These are phyloP conservation scores for Eucriotettix oculatus DNA, from an alignment of 2,888 invertebrate species.

Conservation along the genomic window DNA sequence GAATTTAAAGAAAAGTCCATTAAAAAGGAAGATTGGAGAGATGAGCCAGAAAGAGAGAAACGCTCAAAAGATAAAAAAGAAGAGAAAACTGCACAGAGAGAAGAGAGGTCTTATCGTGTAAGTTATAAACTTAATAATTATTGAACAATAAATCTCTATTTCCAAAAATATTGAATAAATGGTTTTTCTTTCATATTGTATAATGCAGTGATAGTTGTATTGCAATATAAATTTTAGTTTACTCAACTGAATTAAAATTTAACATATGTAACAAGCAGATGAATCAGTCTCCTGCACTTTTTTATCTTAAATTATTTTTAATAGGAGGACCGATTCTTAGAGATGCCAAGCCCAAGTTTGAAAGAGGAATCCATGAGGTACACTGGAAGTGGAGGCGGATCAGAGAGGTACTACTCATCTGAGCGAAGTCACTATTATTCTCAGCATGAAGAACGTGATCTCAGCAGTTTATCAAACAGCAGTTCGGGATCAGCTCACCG, in stretches of 20 bases:
- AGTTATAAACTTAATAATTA: neutral
- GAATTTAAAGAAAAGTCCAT: constrained; percentile 22
- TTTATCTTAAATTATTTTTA: constrained; percentile 8
- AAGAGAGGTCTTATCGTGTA: constrained; percentile 21
- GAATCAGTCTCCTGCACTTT: neutral
- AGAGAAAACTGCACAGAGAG: constrained; percentile 29
- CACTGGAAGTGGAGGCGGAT: constrained; percentile 15
- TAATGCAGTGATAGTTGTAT: too few relatives aligned
- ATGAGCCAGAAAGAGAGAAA: constrained; percentile 32
- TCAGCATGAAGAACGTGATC: constrained; percentile 32
- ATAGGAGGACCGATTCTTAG: constrained; percentile 34
- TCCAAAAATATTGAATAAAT: neutral
- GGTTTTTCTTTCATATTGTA: too few relatives aligned
- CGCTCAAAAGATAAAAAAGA: constrained; percentile 37
- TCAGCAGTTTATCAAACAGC: constrained; percentile 34
- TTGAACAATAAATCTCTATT: neutral
- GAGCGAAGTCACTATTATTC: constrained; percentile 5
- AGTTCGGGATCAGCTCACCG: constrained; percentile 31
- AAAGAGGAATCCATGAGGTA: constrained; percentile 17
- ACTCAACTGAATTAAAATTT: too few relatives aligned
- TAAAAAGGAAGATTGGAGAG: constrained; percentile 35
- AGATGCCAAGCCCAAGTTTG: constrained; percentile 15
- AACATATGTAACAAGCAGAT: too few relatives aligned
- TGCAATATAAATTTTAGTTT: too few relatives aligned
- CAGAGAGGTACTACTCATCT: constrained; percentile 25